Base-by-base conservation (phyloP, 2,113 vertebrate species). In the Scalopus aquaticus region DNA sequence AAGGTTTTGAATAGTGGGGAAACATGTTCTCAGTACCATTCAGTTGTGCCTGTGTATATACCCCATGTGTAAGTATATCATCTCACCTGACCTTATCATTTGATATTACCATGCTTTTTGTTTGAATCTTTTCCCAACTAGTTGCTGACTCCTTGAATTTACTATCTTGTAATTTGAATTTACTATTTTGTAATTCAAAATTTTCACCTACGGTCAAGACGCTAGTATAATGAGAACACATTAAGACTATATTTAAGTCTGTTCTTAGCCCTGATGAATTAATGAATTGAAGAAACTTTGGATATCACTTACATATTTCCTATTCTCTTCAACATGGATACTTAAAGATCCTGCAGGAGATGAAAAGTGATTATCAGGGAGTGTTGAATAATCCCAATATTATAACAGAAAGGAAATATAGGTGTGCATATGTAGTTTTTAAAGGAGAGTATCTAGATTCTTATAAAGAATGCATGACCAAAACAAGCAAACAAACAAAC, bases 281-380 rank as follows among this genome's bases (percentile, higher is more conserved):
- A 37, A n/a, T 81, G 15, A 56, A 76, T 79, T 77, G 19, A 92
- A 56, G 6, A 69, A 88, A 51, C 69, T 70, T 28, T 80, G 11
- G 37, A 67, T 5, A 39, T 2, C 46, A 16, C 79, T 95, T n/a
- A 22, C 20, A 37, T 17, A 37, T 88, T 69, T 74, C 0, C 35
- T 44, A 9, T 28, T 58, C 2, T 89, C n/a, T 88, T 26, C 1
- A 58, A 17, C n/a, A 77, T 32, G 10, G 15, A 62, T 64, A 3
- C 15, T 82, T 62, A 64, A 10, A 74, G 10, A 90, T 1, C 1
- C 6, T 28, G 24, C 5, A 62, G 73, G 22, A 73, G n/a, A 37
- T 20, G 44, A 83, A 76, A 1, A 16, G 20, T 12, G 4, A 1
- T 56, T 6, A 79, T 86, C 64, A 80, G 5, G 4, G 11, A 35